Evolutionary conservation across 2,797 vertebrate species (phyloP), one percentile per base, ranked within the genome.

Genomic region (Takifugu rubripes): DNA sequence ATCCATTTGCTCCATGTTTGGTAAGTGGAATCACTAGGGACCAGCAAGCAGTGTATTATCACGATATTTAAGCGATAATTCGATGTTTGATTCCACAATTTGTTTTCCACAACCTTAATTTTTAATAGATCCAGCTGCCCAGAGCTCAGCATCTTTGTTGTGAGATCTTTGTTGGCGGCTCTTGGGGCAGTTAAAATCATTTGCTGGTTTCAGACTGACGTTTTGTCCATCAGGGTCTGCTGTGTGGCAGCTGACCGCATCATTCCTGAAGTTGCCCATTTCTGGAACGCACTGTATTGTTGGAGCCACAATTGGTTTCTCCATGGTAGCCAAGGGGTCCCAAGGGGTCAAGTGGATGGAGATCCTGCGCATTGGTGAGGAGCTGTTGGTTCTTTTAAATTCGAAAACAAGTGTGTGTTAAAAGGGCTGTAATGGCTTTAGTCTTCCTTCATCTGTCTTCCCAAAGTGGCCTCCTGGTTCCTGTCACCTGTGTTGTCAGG

Each of bases 201-300:
- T 11, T 50, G 25, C 24, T 16, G 14, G 36, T 40, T 40, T 40
- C 10, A 40, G 36, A 40, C 36, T 72, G 56, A 56, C 17, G 1
- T 78, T 73, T 66, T 74, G 58, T 50, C 1, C 27, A 69, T 1
- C 79, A 99, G 96, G 96, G 56, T 99, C 96, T 25, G 96, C 96
- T 54, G 94, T 96, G 63, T 99, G 96, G 96, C 96, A 98, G 76
- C 89, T 99, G 36, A 77, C 61, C 12, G 96, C 96, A 64, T 99
- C 96, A 0, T 98, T 98, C 85, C 85, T 99, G 84, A 96, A 93
- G 89, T 94, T 99, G 9, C 96, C 96, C 62, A 97, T 99, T 71
- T 98, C 96, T 78, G 96, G 96, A 64, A 99, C 96, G 17, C 96
- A 99, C 83, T 99, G 96, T 68, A 99, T 99, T 25, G 96, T 98